Evolutionary conservation across 2,888 invertebrate species (phyloP).

Genomic region (Heliconius hortense): DNA sequence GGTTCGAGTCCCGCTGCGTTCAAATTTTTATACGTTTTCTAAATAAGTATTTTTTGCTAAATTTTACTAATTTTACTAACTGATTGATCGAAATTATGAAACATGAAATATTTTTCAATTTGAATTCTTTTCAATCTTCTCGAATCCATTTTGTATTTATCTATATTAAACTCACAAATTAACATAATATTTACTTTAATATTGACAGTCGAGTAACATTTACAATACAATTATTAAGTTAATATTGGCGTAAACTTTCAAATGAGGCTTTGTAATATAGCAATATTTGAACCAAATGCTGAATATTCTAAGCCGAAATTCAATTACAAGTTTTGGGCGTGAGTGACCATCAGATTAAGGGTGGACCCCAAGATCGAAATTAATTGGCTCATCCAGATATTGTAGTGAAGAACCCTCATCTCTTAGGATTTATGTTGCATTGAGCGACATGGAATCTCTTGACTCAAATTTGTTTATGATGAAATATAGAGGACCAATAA

Average conservation of each 20-base stretch:
- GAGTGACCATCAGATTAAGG: constrained; percentile 78
- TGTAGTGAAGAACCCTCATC: constrained; percentile 69
- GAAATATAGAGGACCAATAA: constrained; percentile 9
- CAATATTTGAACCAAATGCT: constrained; percentile 52
- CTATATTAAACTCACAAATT: not conserved
- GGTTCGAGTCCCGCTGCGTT: too few species aligned
- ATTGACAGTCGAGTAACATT: constrained; percentile 20
- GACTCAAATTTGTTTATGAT: constrained; percentile 20
- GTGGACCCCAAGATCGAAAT: constrained; percentile 68
- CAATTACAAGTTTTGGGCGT: constrained; percentile 72
- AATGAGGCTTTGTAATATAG: constrained; percentile 47
- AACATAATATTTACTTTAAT: constrained; percentile 3
- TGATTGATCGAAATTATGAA: not conserved
- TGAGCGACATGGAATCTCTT: constrained; percentile 50
- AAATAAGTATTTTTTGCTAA: too few species aligned
- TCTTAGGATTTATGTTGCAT: constrained; percentile 67
- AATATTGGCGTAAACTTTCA: constrained; percentile 41
- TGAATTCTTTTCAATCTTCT: not conserved
- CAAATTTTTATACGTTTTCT: too few species aligned
- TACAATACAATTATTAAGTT: constrained; percentile 17
- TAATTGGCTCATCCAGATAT: constrained; percentile 78
- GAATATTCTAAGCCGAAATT: constrained; percentile 68
- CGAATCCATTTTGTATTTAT: not conserved
- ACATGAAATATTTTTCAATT: not conserved
- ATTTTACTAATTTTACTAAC: too few species aligned